phyloP scores from a whole-genome alignment of 2,888 invertebrate species.

The Leptinotarsa haldemani region DNA sequence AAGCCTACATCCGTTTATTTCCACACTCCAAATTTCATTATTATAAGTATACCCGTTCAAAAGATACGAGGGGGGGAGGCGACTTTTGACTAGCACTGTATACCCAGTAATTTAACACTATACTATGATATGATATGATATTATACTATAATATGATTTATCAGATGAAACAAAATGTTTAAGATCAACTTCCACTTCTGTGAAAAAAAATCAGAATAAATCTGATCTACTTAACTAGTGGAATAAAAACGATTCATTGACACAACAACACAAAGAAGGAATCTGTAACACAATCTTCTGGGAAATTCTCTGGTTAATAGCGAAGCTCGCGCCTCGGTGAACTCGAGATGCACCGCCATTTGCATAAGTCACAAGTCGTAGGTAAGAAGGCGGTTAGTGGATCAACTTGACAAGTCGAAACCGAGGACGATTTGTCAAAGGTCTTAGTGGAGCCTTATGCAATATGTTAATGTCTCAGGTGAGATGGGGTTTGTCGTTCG shows the following conservation, averaged over 20 bases:
- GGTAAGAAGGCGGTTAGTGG: slow-evolving; percentile 10
- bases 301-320: slow-evolving; percentile 5
- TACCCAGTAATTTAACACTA: too few species aligned
- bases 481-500: slow-evolving; percentile 5
- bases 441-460: slow-evolving; percentile 13
- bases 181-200: not conserved
- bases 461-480: slow-evolving; percentile 15
- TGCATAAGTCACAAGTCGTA: slow-evolving; percentile 12
- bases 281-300: not conserved
- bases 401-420: slow-evolving; percentile 18
- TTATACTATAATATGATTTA: too few species aligned
- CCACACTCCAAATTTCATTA: too few species aligned
- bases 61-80: too few species aligned
- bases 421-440: slow-evolving; percentile 13
- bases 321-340: not conserved
- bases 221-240: not conserved
- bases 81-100: too few species aligned
- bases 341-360: slow-evolving; percentile 11
- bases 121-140: too few species aligned
- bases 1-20: too few species aligned
- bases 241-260: not conserved
- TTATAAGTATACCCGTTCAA: too few species aligned
- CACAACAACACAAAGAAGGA: not conserved
- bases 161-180: too few species aligned
- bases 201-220: not conserved